A percentile compares a stretch with the other conserved stretches of the same genome.
phyloP scores from a whole-genome alignment of 2,888 invertebrate genomes.

The Troides helena region DNA sequence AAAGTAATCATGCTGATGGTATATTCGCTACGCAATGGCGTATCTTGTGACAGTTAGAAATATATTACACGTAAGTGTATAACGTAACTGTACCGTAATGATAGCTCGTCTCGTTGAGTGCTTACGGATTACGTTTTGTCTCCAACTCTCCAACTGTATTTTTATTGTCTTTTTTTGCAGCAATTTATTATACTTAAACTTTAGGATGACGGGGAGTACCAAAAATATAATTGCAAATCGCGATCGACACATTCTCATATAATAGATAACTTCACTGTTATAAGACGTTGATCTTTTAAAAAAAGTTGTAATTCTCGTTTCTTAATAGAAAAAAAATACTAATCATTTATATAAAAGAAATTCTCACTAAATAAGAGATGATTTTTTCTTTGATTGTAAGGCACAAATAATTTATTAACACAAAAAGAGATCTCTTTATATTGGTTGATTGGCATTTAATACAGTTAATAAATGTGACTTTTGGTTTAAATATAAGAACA shows the following conservation, averaged over 20 bases:
- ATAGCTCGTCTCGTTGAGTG: slow-evolving; percentile 60
- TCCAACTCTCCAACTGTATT: slow-evolving; percentile 24
- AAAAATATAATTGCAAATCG: not conserved
- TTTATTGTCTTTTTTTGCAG: slow-evolving; percentile 8
- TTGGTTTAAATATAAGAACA: no score
- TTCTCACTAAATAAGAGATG: no score
- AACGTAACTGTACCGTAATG: slow-evolving; percentile 66
- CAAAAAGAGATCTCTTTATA: no score
- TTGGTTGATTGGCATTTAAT: no score
- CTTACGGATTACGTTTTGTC: slow-evolving; percentile 42
- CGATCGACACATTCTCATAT: not conserved
- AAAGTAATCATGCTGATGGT: not conserved
- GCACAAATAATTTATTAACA: no score
- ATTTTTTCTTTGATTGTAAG: no score
- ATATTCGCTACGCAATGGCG: slow-evolving; percentile 22
- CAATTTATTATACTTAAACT: not conserved
- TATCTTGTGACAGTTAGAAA: slow-evolving; percentile 62
- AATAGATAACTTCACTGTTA: not conserved
- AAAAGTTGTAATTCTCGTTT: no score
- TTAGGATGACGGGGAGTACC: no score
- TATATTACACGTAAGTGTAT: slow-evolving; percentile 49
- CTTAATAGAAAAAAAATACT: no score
- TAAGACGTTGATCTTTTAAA: not conserved
- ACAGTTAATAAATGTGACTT: no score
- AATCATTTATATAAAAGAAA: no score